Conservation (phyloP, 2,113 vertebrate genomes). For the Semnopithecus entellus region DNA sequence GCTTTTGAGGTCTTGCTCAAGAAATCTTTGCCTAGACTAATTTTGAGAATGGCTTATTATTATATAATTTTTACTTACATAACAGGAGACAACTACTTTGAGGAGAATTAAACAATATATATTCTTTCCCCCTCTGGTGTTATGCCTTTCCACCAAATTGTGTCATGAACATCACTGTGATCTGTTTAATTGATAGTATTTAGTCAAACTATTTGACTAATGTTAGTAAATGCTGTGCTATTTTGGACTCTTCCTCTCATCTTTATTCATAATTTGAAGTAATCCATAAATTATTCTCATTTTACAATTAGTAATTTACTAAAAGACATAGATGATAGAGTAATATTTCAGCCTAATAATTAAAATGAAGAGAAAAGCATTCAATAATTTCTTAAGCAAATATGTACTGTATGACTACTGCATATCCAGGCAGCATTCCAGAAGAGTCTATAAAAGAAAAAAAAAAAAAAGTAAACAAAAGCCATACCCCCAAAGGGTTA, state of each 20-base stretch:
- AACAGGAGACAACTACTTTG: background rate
- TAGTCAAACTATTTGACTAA: background rate
- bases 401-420: background rate
- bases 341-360: background rate
- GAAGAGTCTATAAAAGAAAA: background rate
- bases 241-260: background rate
- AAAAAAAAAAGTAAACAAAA: background rate
- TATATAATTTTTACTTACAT: background rate
- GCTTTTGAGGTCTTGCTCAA: background rate
- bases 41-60: background rate
- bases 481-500: background rate
- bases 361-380: background rate
- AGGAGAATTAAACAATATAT: background rate
- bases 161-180: background rate
- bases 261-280: background rate
- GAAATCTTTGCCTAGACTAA: background rate
- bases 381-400: background rate
- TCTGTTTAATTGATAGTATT: background rate
- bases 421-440: background rate
- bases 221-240: background rate
- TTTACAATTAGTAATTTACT: background rate
- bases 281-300: background rate
- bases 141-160: background rate
- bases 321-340: background rate
- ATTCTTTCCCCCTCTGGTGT: background rate